Percentiles rank a stretch among this genome's conserved stretches.
These are phyloP conservation scores for Hypena proboscidalis DNA, from an alignment of 2,888 invertebrate genomes.

Conservation along the genomic window DNA sequence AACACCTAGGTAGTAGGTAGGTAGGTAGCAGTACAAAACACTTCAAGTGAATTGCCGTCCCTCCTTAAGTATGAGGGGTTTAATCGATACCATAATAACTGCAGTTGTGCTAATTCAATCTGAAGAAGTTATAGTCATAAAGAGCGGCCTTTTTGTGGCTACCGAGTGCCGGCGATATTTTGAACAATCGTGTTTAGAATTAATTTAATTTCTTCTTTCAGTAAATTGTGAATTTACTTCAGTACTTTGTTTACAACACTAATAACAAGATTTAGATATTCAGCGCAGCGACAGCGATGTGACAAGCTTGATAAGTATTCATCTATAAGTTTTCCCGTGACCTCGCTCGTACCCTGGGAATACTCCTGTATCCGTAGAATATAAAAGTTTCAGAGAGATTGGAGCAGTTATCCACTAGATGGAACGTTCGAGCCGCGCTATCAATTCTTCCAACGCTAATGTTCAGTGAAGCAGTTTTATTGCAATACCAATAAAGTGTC, in stretches of 20 bases:
- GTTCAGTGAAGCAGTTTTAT: slow-evolving; percentile 49
- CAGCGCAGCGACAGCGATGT: slow-evolving; percentile 26
- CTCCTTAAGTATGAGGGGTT: slow-evolving; percentile 1
- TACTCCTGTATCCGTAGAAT: slow-evolving; percentile 38
- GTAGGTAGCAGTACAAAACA: no score
- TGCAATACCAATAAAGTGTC: slow-evolving; percentile 50
- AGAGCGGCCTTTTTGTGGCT: slow-evolving; percentile 4
- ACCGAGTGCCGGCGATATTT: neutral
- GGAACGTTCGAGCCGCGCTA: slow-evolving; percentile 20
- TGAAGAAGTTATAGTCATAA: slow-evolving; percentile 13
- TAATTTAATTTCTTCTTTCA: slow-evolving; percentile 24
- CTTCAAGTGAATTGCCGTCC: neutral
- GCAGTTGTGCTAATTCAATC: slow-evolving; percentile 26
- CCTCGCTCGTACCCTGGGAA: slow-evolving; percentile 33
- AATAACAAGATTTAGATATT: slow-evolving; percentile 43
- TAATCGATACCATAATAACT: slow-evolving; percentile 15
- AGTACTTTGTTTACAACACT: slow-evolving; percentile 36
- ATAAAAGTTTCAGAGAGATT: slow-evolving; percentile 46
- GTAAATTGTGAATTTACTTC: slow-evolving; percentile 24
- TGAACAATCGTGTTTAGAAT: slow-evolving; percentile 16
- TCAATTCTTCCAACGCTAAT: slow-evolving; percentile 48
- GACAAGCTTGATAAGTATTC: slow-evolving; percentile 48
- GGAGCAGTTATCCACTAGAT: slow-evolving; percentile 32
- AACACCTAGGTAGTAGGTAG: no score
- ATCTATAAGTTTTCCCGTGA: slow-evolving; percentile 22